Evolutionary conservation across 2,888 invertebrate species (phyloP).

Genomic region (Nephrotoma flavescens): DNA sequence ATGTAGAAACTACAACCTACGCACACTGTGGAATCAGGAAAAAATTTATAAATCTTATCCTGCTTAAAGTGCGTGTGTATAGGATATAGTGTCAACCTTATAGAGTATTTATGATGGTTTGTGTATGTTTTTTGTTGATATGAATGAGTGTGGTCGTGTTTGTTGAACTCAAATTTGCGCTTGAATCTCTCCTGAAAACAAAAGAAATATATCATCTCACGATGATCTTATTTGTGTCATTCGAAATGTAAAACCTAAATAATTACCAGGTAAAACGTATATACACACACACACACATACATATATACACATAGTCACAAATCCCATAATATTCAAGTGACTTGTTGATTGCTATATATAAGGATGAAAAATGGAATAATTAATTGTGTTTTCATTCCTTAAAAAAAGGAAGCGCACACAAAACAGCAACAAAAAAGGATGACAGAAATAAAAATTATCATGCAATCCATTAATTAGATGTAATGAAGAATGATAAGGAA

Average conservation of each 20-base stretch:
- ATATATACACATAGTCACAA: not conserved
- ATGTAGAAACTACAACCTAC: not conserved
- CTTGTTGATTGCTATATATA: not conserved
- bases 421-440: not conserved
- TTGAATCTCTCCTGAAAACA: not conserved
- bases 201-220: not conserved
- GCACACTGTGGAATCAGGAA: not conserved
- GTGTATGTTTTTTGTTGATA: not conserved
- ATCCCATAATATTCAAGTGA: not conserved
- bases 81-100: too few species aligned
- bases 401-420: not conserved
- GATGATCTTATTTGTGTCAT: not conserved
- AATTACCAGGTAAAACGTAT: not conserved
- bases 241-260: not conserved
- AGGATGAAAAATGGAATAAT: not conserved
- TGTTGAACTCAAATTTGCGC: not conserved
- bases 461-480: not conserved
- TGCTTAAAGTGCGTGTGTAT: too few species aligned
- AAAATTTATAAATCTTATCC: not conserved
- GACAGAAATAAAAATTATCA: not conserved
- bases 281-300: not conserved
- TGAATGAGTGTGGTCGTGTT: not conserved
- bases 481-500: not conserved
- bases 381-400: not conserved
- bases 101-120: too few species aligned